Conservation (phyloP, 2,113 vertebrate species). For the Paramormyrops kingsleyae region DNA sequence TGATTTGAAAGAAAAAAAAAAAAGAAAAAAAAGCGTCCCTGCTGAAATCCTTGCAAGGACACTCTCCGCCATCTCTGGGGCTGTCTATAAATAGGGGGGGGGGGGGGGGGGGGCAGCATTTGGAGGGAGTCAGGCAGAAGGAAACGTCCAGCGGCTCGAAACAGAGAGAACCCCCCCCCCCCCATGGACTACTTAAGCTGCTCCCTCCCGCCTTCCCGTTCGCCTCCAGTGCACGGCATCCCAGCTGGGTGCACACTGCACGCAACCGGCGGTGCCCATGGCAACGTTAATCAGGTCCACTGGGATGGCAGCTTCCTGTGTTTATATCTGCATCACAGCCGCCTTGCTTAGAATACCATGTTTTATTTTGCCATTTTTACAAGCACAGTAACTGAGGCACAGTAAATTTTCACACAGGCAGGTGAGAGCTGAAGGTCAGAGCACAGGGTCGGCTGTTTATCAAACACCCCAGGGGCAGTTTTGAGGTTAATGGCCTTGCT, state of each 20-base stretch:
- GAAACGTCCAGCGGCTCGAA: not conserved
- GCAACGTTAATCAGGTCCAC: not conserved
- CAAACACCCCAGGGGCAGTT: not conserved
- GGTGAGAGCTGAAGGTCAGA: not conserved
- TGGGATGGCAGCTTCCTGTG: not conserved
- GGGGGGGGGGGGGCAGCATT: not conserved
- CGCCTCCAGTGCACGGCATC: not conserved
- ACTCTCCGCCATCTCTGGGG: not conserved
- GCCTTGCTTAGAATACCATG: not conserved
- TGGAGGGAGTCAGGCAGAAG: not conserved
- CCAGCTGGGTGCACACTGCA: not conserved
- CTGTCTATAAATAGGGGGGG: conserved; percentile 19
- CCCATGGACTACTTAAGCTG: not conserved
- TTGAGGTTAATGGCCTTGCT: not conserved
- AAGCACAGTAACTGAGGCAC: not conserved
- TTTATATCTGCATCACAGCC: not conserved
- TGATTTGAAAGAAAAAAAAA: not conserved
- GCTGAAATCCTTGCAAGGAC: conserved; percentile 3
- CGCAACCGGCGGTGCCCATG: not conserved
- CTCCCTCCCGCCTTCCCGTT: not conserved
- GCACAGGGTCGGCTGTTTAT: not conserved
- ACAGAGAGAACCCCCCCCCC: not conserved
- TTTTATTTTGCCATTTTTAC: not conserved
- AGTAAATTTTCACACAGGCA: not conserved
- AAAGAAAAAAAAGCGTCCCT: conserved; percentile 6